phyloP scores from a whole-genome alignment of 2,888 invertebrate genomes.

The Chaetogeoica ovagalla region DNA sequence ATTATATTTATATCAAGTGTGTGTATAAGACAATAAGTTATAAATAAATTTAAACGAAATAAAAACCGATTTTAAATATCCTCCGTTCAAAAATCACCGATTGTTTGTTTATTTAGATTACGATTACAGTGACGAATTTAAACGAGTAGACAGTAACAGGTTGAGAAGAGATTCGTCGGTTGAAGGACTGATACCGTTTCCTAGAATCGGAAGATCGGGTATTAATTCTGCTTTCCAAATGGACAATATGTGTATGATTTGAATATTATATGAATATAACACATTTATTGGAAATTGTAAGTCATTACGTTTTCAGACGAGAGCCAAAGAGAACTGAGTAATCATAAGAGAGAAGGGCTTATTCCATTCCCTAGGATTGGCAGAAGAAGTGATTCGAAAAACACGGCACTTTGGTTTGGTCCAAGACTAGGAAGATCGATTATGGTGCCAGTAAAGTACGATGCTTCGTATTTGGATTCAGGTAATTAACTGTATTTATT shows the following conservation, averaged over 20 bases:
- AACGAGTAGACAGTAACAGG: conserved; percentile 28
- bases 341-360: conserved; percentile 59
- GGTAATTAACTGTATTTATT: conserved; percentile 7
- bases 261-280: too few species aligned
- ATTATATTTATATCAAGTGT: too few species aligned
- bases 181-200: conserved; percentile 53
- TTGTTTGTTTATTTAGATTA: conserved; percentile 12
- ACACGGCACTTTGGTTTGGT: conserved; percentile 70
- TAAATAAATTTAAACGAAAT: too few species aligned
- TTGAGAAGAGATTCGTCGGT: conserved; percentile 43
- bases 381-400: conserved; percentile 62
- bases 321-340: conserved; percentile 26
- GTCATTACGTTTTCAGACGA: conserved; percentile 9
- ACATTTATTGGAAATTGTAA: not conserved
- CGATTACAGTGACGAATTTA: conserved; percentile 22
- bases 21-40: too few species aligned
- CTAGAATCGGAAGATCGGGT: conserved; percentile 48
- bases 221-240: conserved; percentile 21
- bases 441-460: conserved; percentile 13
- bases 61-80: too few species aligned
- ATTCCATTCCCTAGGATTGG: conserved; percentile 69
- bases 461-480: conserved; percentile 12
- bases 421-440: conserved; percentile 65
- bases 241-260: conserved; percentile 36
- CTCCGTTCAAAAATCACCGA: too few species aligned